Percentiles rank a stretch among this genome's conserved stretches.
phyloP scores from a whole-genome alignment of 2,797 vertebrate species.

The Pterois miles region DNA sequence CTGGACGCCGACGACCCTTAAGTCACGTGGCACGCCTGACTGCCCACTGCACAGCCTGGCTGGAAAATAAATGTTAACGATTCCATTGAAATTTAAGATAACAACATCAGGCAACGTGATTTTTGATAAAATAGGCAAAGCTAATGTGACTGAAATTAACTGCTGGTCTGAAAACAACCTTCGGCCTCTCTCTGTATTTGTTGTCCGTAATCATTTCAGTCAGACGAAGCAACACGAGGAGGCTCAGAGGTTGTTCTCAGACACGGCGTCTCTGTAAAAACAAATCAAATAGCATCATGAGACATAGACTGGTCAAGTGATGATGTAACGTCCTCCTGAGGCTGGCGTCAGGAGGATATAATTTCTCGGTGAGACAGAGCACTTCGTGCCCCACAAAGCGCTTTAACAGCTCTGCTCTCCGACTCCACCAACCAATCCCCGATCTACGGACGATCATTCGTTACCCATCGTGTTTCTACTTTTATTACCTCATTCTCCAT shows the following conservation, averaged over 20 bases:
- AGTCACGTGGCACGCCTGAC: constrained; percentile 46
- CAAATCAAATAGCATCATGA: constrained; percentile 70
- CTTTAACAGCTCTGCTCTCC: constrained; percentile 54
- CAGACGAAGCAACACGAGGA: constrained; percentile 12
- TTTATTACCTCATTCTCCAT: constrained; percentile 74
- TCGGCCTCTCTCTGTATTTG: constrained; percentile 38
- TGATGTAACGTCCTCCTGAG: constrained; percentile 86
- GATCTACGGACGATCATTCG: constrained; percentile 47
- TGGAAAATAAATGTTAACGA: constrained; percentile 53
- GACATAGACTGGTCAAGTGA: constrained; percentile 90
- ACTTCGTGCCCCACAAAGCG: constrained; percentile 73
- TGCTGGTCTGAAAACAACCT: constrained; percentile 64
- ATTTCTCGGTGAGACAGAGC: constrained; percentile 68
- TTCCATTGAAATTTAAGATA: constrained; percentile 55
- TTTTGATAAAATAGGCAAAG: constrained; percentile 37
- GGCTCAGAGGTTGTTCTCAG: constrained; percentile 69
- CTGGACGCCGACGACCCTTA: constrained; percentile 97
- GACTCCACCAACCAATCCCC: constrained; percentile 53
- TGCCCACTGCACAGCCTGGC: constrained; percentile 62
- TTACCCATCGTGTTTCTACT: constrained; percentile 51
- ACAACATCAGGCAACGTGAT: constrained; percentile 52
- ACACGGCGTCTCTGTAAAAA: constrained; percentile 57
- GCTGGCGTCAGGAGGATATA: constrained; percentile 81
- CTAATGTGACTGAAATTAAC: constrained; percentile 56
- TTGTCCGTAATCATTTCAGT: constrained; percentile 21